These are phyloP conservation scores for Eudemis profundana DNA, from an alignment of 2,888 invertebrate genomes.

Conservation along the genomic window DNA sequence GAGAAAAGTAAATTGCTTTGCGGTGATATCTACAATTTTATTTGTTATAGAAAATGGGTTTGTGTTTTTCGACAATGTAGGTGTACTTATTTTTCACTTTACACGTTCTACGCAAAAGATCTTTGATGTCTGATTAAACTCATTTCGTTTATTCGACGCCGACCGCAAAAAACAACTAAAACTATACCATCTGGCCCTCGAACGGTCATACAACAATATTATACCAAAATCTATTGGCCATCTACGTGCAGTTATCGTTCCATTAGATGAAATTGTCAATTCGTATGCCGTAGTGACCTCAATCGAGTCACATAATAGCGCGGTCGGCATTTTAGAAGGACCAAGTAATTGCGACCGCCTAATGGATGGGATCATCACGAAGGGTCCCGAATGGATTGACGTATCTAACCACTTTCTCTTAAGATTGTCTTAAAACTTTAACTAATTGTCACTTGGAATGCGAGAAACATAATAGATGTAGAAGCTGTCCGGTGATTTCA, in stretches of 20 bases:
- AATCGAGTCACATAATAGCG: conserved; percentile 48
- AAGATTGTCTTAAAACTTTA: conserved; percentile 39
- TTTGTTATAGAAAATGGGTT: conserved; percentile 12
- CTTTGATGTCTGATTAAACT: background rate
- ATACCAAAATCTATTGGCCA: conserved; percentile 41
- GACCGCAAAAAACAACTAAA: background rate
- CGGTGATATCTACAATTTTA: conserved; percentile 51
- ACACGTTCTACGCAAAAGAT: background rate
- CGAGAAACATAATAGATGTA: conserved; percentile 4
- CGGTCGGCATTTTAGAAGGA: conserved; percentile 56
- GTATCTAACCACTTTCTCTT: conserved; percentile 46
- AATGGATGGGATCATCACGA: conserved; percentile 57
- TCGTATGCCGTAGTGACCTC: conserved; percentile 55
- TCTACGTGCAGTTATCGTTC: conserved; percentile 56
- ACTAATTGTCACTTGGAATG: conserved; percentile 15
- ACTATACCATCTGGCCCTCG: background rate
- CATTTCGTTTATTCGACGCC: background rate
- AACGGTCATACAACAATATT: conserved; percentile 23
- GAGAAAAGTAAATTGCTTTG: conserved; percentile 51
- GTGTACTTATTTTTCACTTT: background rate
- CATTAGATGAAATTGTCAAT: conserved; percentile 66
- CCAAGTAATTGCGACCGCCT: conserved; percentile 59
- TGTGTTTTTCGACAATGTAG: conserved; percentile 5
- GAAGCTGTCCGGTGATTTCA: background rate
- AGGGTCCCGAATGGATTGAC: conserved; percentile 56